phyloP scores from a whole-genome alignment of 1,140 invertebrate species.

The Eupristina koningsbergeri region DNA sequence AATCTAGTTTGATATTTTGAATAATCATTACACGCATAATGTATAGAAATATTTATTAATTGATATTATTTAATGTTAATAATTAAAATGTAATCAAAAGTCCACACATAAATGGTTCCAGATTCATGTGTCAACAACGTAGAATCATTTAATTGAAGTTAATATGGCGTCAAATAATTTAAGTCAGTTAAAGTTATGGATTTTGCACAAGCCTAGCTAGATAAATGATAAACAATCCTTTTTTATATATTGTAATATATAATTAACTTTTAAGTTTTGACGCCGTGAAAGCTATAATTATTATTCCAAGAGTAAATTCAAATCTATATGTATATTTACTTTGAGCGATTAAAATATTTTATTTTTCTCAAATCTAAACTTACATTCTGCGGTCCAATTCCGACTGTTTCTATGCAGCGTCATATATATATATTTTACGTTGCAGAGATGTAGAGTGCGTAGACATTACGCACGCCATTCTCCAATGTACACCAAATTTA shows the following conservation, averaged over 20 bases:
- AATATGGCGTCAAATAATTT: background rate
- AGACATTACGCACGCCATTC: constrained; percentile 39
- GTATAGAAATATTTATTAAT: too few species aligned
- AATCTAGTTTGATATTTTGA: too few species aligned
- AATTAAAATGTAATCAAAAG: too few species aligned
- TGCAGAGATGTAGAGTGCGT: constrained; percentile 20
- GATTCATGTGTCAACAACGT: background rate
- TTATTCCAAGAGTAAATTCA: background rate
- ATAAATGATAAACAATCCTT: too few species aligned
- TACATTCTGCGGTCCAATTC: background rate
- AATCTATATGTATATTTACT: background rate
- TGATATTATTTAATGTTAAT: too few species aligned
- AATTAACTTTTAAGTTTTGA: too few species aligned
- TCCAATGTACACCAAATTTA: constrained; percentile 37
- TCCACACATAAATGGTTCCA: background rate
- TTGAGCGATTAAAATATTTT: background rate
- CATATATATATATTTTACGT: constrained; percentile 3
- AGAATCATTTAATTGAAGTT: too few species aligned
- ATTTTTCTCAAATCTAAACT: background rate
- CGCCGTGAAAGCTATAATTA: too few species aligned
- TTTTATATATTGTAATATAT: too few species aligned
- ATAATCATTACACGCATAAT: too few species aligned
- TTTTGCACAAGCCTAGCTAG: too few species aligned
- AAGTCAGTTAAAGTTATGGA: too few species aligned
- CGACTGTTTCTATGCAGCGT: background rate